A percentile compares a stretch with the other conserved stretches of the same genome.
phyloP scores from a whole-genome alignment of 2,797 vertebrate genomes.

The Syngnathus rostellatus region DNA sequence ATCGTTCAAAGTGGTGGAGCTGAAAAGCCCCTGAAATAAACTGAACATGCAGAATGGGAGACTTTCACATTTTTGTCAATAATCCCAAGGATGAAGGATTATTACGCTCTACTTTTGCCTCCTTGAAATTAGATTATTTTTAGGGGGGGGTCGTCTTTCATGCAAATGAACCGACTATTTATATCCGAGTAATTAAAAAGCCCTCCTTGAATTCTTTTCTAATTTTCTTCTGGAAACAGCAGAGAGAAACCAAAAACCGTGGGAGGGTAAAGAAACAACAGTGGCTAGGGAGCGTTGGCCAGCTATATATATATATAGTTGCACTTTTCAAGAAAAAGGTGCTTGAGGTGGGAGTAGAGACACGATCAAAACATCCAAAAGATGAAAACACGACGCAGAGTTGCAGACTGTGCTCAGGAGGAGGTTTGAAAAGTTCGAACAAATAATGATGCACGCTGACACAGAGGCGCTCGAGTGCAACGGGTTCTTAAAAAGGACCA shows the following conservation, averaged over 20 bases:
- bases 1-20: too few relatives aligned
- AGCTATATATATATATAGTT: slow-evolving; percentile 6
- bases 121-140: too few relatives aligned
- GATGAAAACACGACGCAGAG: not conserved
- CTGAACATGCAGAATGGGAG: too few relatives aligned
- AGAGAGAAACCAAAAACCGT: slow-evolving; percentile 10
- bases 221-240: slow-evolving; percentile 16
- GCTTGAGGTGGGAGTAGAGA: slow-evolving; percentile 12
- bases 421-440: slow-evolving; percentile 12
- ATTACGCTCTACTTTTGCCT: too few relatives aligned
- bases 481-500: slow-evolving; percentile 9
- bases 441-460: slow-evolving; percentile 23
- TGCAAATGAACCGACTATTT: too few relatives aligned
- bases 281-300: slow-evolving; percentile 13
- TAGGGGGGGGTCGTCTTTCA: too few relatives aligned
- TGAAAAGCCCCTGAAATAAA: too few relatives aligned
- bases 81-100: not conserved
- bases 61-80: too few relatives aligned
- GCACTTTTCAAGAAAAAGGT: slow-evolving; percentile 8
- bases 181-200: too few relatives aligned
- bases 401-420: not conserved
- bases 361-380: slow-evolving; percentile 28
- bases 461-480: slow-evolving; percentile 9
- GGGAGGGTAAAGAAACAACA: slow-evolving; percentile 18
- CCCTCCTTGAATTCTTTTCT: not conserved